Conservation (phyloP, 2,888 invertebrate species). For the Andrena flavipes region DNA sequence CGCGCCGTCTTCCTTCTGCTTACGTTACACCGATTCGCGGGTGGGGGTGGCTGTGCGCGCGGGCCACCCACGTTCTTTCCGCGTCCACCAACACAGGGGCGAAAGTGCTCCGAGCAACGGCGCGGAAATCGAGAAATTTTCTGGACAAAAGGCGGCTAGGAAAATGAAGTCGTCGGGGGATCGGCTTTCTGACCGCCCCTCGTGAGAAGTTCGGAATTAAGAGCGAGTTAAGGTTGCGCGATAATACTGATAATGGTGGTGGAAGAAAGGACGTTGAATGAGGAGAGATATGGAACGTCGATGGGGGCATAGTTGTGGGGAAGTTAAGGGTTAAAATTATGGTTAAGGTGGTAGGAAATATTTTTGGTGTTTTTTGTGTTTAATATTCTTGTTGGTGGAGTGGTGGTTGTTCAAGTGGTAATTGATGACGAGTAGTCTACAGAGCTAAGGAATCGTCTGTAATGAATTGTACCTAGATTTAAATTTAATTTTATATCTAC, state of each 20-base stretch:
- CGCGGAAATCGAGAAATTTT: conserved; percentile 53
- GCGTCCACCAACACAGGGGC: not conserved
- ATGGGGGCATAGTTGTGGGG: not conserved
- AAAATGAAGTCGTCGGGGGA: conserved; percentile 42
- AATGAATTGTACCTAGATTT: not conserved
- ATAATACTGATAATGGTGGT: conserved; percentile 46
- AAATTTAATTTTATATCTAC: conserved; percentile 10
- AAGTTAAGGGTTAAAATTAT: not conserved
- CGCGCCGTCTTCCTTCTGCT: conserved; percentile 8
- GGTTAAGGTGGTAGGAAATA: not conserved
- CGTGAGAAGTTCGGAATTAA: conserved; percentile 49
- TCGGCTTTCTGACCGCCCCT: conserved; percentile 32
- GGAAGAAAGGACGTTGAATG: conserved; percentile 35
- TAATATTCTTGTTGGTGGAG: not conserved
- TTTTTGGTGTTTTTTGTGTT: not conserved
- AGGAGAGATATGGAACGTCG: conserved; percentile 27
- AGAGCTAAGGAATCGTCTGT: not conserved
- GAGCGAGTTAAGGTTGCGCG: conserved; percentile 25
- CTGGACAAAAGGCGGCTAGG: conserved; percentile 49
- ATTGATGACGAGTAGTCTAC: not conserved
- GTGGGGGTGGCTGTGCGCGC: not conserved
- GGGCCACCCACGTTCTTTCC: conserved; percentile 7
- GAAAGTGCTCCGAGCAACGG: conserved; percentile 8
- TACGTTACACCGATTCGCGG: conserved; percentile 23
- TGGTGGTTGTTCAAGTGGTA: not conserved